Percentiles rank a stretch among this genome's conserved stretches.
phyloP scores from a whole-genome alignment of 2,113 vertebrate species.

The Hemichromis elongatus region DNA sequence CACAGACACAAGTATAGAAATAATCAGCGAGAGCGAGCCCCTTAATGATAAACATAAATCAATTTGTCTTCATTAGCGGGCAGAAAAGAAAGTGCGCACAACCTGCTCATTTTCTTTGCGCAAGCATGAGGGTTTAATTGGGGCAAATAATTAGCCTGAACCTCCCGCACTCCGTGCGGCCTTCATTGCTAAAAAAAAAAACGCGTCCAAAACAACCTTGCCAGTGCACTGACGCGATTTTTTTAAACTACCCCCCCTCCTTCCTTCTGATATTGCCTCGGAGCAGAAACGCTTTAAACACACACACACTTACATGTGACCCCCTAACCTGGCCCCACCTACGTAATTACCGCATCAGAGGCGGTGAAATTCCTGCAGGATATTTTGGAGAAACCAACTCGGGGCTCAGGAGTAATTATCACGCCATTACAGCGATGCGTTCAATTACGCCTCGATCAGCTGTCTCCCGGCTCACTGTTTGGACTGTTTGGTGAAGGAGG shows the following conservation, averaged over 20 bases:
- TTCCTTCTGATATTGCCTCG: slow-evolving; percentile 25
- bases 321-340: slow-evolving; percentile 75
- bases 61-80: background rate
- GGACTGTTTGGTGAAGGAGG: background rate
- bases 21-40: background rate
- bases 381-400: slow-evolving; percentile 62
- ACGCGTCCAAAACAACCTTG: slow-evolving; percentile 47
- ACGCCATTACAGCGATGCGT: slow-evolving; percentile 58
- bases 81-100: background rate
- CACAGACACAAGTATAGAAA: background rate
- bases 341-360: slow-evolving; percentile 75
- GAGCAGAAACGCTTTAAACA: slow-evolving; percentile 11
- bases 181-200: slow-evolving; percentile 16
- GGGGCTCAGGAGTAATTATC: slow-evolving; percentile 66
- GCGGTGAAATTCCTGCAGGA: slow-evolving; percentile 68
- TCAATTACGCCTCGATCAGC: slow-evolving; percentile 67
- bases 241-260: background rate
- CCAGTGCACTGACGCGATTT: slow-evolving; percentile 9
- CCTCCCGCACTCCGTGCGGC: background rate
- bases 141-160: background rate
- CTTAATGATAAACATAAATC: background rate
- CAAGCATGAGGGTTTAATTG: background rate
- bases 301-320: slow-evolving; percentile 51
- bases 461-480: slow-evolving; percentile 48
- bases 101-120: background rate